Conservation (phyloP, 2,113 vertebrate genomes). For the Brienomyrus brachyistius region DNA sequence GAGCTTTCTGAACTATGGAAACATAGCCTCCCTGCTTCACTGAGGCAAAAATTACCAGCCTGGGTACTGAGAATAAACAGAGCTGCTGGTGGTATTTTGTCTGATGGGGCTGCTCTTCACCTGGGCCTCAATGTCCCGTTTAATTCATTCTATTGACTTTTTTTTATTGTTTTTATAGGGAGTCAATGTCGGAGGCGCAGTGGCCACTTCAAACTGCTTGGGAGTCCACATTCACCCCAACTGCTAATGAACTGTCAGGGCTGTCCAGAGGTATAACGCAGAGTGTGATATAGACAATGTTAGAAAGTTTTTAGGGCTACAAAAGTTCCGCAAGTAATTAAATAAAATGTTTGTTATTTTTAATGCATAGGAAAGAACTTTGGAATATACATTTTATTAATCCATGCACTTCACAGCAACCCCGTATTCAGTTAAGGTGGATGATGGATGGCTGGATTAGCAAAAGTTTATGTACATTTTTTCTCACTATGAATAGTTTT, state of each 20-base stretch:
- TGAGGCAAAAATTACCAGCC: constrained; percentile 10
- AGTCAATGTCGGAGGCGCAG: not conserved
- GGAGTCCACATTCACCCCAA: not conserved
- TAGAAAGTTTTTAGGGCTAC: not conserved
- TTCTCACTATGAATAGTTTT: not conserved
- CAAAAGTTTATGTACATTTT: not conserved
- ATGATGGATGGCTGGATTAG: not conserved
- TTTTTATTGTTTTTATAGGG: not conserved
- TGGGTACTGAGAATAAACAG: constrained; percentile 1
- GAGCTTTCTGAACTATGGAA: constrained; percentile 13
- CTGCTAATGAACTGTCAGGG: not conserved
- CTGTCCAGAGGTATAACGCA: not conserved
- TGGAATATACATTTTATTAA: not conserved
- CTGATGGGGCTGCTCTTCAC: not conserved
- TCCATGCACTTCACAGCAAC: not conserved
- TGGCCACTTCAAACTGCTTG: not conserved
- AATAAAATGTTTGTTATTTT: not conserved
- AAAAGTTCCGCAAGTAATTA: not conserved
- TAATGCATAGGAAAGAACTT: not conserved
- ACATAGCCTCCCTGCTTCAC: constrained; percentile 1
- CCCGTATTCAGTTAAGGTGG: not conserved
- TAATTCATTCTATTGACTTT: not conserved
- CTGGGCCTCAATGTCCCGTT: not conserved
- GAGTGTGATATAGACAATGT: not conserved
- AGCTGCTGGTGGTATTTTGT: not conserved